Percentiles rank a stretch among this genome's conserved stretches.
These are phyloP conservation scores for Bombus consobrinus DNA, from an alignment of 1,140 invertebrate genomes.

Conservation along the genomic window DNA sequence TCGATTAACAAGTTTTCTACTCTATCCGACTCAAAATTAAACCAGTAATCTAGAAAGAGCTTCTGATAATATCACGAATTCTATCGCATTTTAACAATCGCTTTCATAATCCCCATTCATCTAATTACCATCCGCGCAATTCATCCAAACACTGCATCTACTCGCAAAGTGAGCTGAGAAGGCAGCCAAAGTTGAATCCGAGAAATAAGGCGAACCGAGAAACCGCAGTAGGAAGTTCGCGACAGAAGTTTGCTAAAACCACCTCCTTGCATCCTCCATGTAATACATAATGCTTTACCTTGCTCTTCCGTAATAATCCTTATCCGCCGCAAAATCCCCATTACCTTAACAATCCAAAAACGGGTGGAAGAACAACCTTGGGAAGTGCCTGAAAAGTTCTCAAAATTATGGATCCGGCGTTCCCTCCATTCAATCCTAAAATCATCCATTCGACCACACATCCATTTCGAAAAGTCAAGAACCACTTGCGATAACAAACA, in stretches of 20 bases:
- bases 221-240: slow-evolving; percentile 6
- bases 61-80: too few species aligned
- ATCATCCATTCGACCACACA: neutral
- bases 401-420: neutral
- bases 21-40: neutral
- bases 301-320: neutral
- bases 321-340: neutral
- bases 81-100: neutral
- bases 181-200: neutral
- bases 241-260: slow-evolving; percentile 8
- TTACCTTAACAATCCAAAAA: neutral
- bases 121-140: slow-evolving; percentile 9
- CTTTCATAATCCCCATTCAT: neutral
- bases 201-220: slow-evolving; percentile 5
- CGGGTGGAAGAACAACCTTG: too few species aligned
- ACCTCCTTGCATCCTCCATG: neutral
- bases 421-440: neutral
- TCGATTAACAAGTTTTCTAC: neutral
- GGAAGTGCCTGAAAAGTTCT: neutral
- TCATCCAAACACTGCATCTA: neutral
- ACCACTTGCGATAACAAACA: neutral
- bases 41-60: too few species aligned
- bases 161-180: slow-evolving; percentile 7
- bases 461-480: neutral
- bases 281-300: slow-evolving; percentile 2